Conservation (phyloP, 2,888 invertebrate species). For the Sphinx pinastri region DNA sequence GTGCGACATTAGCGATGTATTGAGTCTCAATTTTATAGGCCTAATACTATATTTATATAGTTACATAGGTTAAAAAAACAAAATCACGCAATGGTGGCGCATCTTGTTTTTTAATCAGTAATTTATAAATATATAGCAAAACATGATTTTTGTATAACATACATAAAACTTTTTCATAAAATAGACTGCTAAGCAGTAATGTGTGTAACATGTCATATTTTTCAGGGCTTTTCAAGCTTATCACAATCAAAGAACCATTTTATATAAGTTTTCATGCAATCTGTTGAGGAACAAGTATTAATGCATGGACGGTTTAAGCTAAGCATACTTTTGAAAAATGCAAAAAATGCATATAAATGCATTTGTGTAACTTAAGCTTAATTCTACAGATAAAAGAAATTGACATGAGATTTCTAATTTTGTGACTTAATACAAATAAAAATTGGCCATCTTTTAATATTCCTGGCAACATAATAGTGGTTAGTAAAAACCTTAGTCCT, state of each 20-base stretch:
- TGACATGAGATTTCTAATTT: conserved; percentile 48
- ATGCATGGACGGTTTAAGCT: conserved; percentile 63
- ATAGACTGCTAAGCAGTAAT: conserved; percentile 56
- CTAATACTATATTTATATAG: neutral
- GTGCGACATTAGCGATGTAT: conserved; percentile 1
- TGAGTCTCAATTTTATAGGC: neutral
- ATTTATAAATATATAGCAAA: conserved; percentile 27
- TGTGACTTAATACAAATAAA: conserved; percentile 44
- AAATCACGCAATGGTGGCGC: neutral
- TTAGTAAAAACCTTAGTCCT: neutral
- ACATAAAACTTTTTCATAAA: conserved; percentile 45
- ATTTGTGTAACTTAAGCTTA: conserved; percentile 50
- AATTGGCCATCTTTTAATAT: conserved; percentile 8
- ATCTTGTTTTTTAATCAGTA: neutral
- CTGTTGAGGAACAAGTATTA: conserved; percentile 39
- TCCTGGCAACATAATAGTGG: conserved; percentile 10
- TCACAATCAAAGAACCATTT: conserved; percentile 25
- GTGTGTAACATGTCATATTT: conserved; percentile 33
- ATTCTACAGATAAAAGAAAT: conserved; percentile 38
- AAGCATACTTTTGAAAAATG: conserved; percentile 49
- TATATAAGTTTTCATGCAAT: neutral
- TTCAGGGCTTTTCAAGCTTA: conserved; percentile 35
- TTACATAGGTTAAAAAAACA: neutral
- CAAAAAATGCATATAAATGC: conserved; percentile 66
- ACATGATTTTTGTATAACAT: conserved; percentile 34